A percentile compares a stretch with the other conserved stretches of the same genome.
phyloP scores from a whole-genome alignment of 2,888 invertebrate genomes.

The Arenicola marina region DNA sequence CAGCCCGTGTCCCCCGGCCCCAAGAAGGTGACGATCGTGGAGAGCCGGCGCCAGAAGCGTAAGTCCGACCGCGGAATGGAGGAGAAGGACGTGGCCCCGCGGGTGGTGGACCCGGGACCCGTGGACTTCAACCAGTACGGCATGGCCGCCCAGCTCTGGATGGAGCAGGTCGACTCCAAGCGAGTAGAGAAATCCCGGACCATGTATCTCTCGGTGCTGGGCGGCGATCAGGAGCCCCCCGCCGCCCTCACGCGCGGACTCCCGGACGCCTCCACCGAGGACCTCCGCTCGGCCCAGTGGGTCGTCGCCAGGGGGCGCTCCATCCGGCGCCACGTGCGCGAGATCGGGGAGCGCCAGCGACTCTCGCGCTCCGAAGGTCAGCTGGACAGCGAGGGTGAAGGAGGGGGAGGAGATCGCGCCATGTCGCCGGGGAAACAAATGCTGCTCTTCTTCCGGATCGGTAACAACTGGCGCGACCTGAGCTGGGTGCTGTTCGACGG shows the following conservation, averaged over 20 bases:
- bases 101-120: conserved; percentile 30
- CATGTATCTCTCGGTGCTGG: conserved; percentile 34
- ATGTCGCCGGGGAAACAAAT: conserved; percentile 24
- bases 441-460: conserved; percentile 36
- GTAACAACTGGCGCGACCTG: conserved; percentile 36
- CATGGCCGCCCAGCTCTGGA: conserved; percentile 34
- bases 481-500: conserved; percentile 37
- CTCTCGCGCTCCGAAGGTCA: not conserved
- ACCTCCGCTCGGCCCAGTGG: conserved; percentile 32
- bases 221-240: conserved; percentile 24
- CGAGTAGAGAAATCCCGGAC: conserved; percentile 36
- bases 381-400: conserved; percentile 5
- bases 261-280: conserved; percentile 3
- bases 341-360: not conserved
- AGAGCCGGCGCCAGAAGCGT: not conserved
- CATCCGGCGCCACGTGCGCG: conserved; percentile 6
- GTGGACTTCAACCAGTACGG: conserved; percentile 35
- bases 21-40: conserved; percentile 9
- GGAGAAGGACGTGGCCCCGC: conserved; percentile 10
- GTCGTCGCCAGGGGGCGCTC: conserved; percentile 33
- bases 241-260: not conserved
- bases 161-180: conserved; percentile 37
- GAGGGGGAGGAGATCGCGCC: conserved; percentile 1
- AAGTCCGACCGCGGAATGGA: not conserved
- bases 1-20: not conserved